Evolutionary conservation across 2,797 vertebrate species (phyloP), one percentile per base, ranked within the genome.

Genomic region (Acrossocheilus wenchowensis): DNA sequence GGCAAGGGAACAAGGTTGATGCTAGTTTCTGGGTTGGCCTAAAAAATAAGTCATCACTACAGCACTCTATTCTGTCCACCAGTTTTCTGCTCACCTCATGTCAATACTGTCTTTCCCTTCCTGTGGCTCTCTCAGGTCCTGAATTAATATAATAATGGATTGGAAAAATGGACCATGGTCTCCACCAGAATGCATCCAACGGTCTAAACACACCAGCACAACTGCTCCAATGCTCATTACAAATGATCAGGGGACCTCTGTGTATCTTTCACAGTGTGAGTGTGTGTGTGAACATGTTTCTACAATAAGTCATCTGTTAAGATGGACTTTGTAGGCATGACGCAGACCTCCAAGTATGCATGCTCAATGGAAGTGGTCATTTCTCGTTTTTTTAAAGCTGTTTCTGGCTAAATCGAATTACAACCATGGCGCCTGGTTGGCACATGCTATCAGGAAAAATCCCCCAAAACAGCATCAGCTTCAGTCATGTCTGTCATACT

Each of bases 221-320:
- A 86, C 64, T 52, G 17, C 57, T 41, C 68, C 19, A 78, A 43
- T 26, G 52, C 50, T 87, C 54, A 84, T 75, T 86, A 87, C 48
- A 90, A 62, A 80, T 62, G 41, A 90, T 85, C 84, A 86, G 81
- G 71, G 78, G 83, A 86, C 83, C 78, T 52, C 57, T 84, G 77
- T 17, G 48, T 71, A 68, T 83, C 73, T 86, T 81, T 71, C 71
- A 81, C 41, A 82, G 57, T 75, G 71, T 87, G 60, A 78, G 45
- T 87, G 78, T 57, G 79, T 88, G 86, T 87, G 74, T 82, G 81
- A 86, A 83, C 77, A 60, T 91, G 87, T 69, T 72, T 88, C 88
- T 78, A 95, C 95, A 96, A 95, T 94, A 93, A 92, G 92, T 94
- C 90, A 94, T 94, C 93, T 96, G 95, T 96, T 95, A 91, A 41